Evolutionary conservation across 2,113 vertebrate species (phyloP), one percentile per base, ranked within the genome.

Genomic region (Centrocercus urophasianus): DNA sequence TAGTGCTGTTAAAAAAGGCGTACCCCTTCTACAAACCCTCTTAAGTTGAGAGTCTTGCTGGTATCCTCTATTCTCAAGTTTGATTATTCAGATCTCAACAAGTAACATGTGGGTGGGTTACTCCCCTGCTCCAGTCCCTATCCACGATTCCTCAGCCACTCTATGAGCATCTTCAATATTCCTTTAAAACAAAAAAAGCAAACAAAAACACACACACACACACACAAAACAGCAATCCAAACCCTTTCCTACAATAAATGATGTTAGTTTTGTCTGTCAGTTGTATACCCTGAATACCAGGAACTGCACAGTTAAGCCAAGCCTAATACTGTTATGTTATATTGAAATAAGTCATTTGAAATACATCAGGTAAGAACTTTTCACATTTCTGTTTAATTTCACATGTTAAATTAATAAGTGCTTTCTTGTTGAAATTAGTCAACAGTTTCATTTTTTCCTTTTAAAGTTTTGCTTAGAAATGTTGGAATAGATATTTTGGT

Each of bases 331-430:
- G 6, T 3, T 43, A 45, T 36, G 6, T 38, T 43, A 18, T 43
- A 40, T 5, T 61, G 14, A 47, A 78, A 75, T 34, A 75, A 52
- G 7, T 15, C 0, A 48, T 75, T 75, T 63, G 13, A 79, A 82
- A 69, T 15, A 61, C 10, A 82, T 19, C 1, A 34, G 3, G 5
- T 42, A 40, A 71, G 27, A 57, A 56, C 56, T 30, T 17, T 57
- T 79, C 17, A 65, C 1, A 13, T 71, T 82, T 75, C 21, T 9
- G 2, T 74, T 86, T 71, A 48, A 32, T 67, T 87, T 76, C 17
- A 34, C 0, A 0, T 32, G 10, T 40, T 42, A 56, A 30, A 2
- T 48, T 47, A 38, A 40, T 43, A 38, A 40, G 8, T 6, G 5
- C 6, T 61, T 10, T 9, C 45, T 34, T n/a, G 2, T 42, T 47